Evolutionary conservation across 1,140 invertebrate species (phyloP).

Genomic region (Ephestia elutella): DNA sequence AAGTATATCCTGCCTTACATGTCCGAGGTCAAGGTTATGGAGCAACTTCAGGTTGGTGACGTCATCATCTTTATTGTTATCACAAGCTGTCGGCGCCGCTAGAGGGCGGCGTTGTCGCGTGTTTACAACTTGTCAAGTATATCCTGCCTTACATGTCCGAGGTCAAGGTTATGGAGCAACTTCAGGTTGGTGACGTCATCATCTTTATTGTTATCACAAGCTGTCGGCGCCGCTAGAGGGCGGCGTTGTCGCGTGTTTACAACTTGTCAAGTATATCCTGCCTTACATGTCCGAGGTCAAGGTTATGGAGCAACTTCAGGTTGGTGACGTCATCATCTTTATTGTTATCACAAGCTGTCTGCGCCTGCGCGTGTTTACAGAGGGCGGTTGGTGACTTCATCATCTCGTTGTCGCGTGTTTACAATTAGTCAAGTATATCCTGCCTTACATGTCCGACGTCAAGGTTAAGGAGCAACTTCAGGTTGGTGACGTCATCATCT

Average conservation of each 20-base stretch:
- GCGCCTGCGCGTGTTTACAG: constrained; percentile 85
- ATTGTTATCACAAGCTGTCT: constrained; percentile 78
- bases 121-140: constrained; percentile 86
- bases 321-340: background rate
- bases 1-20: constrained; percentile 87
- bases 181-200: constrained; percentile 44
- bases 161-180: constrained; percentile 87
- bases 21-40: constrained; percentile 90
- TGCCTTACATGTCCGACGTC: constrained; percentile 88
- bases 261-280: constrained; percentile 86
- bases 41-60: constrained; percentile 75
- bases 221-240: constrained; percentile 91
- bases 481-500: background rate
- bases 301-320: constrained; percentile 87
- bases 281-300: constrained; percentile 88
- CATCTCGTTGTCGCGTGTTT: constrained; percentile 89
- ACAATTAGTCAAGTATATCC: constrained; percentile 85
- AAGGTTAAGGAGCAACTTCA: constrained; percentile 89
- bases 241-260: constrained; percentile 88
- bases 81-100: constrained; percentile 88
- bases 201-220: background rate
- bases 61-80: background rate
- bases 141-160: constrained; percentile 89
- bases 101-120: constrained; percentile 92
- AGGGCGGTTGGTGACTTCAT: too few relatives aligned